Evolutionary conservation across 2,888 invertebrate species (phyloP), one percentile per base, ranked within the genome.

Genomic region (Cataglyphis rosenhaueri): DNA sequence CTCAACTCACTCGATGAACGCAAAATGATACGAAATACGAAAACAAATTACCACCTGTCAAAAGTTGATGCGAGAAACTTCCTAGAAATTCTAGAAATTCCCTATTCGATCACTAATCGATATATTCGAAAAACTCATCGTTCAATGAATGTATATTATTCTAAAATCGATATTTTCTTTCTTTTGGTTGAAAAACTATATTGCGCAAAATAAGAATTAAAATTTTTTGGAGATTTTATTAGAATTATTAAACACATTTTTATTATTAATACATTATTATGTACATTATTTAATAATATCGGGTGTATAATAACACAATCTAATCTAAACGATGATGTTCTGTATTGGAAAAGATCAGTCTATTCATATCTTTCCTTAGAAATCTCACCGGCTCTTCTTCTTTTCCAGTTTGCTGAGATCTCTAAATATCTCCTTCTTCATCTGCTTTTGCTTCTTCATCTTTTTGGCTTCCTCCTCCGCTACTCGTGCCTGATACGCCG

Each of bases 361-460:
- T 48, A 70, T 59, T 61, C 8, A 21, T 12, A 38, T n/a, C 44
- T 1, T 44, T 9, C 9, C 4, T 52, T 25, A 1, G 9, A 41
- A 35, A 6, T 25, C 32, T 78, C 48, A 85, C 15, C 61, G 44
- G 0, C 85, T 89, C 25, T 84, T 87, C 68, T 91, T 92, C 73
- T 95, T 95, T 84, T 95, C 95, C 83, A 95, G 93, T 95, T 98
- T 97, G 94, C 97, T 97, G 73, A 97, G 95, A 81, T 97, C 96
- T 84, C 97, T 96, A 92, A 97, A 98, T 44, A 98, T 96, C 92
- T 97, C 96, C 94, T 48, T 48, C 18, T 98, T 97, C 83, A 97
- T 94, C 92, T 97, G 97, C 92, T 97, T 97, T 91, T 98, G 96
- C 32, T 97, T 96, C 88, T 96, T 96, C 32, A 96, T 92, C 90